These are phyloP conservation scores for Phaethornis superciliosus DNA, from an alignment of 2,113 vertebrate genomes.

Conservation along the genomic window DNA sequence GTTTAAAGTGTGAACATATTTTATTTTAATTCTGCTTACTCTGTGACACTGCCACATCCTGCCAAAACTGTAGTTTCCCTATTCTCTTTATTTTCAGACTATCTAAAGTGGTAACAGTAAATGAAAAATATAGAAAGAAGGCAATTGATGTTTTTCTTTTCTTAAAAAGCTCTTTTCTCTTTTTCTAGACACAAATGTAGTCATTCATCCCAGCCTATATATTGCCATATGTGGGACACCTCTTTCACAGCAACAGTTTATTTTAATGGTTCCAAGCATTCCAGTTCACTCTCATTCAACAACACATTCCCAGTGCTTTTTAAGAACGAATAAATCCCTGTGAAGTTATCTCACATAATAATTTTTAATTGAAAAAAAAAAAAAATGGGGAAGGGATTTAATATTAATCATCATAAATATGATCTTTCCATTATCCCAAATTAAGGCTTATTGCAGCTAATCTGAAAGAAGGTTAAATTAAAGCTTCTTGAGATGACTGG, in stretches of 20 bases:
- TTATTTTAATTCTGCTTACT: neutral
- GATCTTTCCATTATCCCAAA: slow-evolving; percentile 3
- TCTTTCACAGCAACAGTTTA: neutral
- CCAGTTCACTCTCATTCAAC: neutral
- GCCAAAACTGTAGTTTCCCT: neutral
- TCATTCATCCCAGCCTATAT: neutral
- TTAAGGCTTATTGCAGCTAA: neutral
- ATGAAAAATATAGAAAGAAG: neutral
- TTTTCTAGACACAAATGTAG: neutral
- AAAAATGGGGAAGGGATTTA: neutral
- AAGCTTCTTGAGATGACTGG: neutral
- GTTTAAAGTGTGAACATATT: neutral
- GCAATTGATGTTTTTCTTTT: neutral
- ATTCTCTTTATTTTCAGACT: neutral
- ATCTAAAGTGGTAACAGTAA: rapidly evolving
- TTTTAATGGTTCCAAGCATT: neutral
- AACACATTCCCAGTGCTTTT: neutral
- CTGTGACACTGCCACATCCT: neutral
- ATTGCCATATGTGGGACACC: neutral
- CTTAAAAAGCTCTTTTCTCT: rapidly evolving
- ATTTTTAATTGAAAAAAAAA: neutral
- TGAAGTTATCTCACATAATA: neutral
- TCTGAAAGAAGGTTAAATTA: neutral
- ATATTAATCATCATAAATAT: neutral
- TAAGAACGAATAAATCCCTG: neutral